A percentile compares a stretch with the other conserved stretches of the same genome.
Conservation (phyloP, 2,797 vertebrate genomes). For the Naso thynnoides region DNA sequence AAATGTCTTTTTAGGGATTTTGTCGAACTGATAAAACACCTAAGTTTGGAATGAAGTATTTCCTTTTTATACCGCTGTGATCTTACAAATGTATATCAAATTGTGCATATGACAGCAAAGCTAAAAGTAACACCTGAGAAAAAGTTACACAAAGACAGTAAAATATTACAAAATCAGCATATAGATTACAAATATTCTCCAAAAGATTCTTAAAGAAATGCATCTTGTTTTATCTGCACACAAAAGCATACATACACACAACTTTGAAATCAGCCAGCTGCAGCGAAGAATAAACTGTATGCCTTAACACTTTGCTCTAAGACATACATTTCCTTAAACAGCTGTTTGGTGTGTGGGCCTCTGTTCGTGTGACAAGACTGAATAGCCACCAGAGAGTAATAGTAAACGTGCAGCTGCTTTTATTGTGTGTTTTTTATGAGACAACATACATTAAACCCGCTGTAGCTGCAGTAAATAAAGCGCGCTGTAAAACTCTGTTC, state of each 20-base stretch:
- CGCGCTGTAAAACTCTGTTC: slow-evolving; percentile 77
- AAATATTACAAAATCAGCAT: no score
- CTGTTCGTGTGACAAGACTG: slow-evolving; percentile 70
- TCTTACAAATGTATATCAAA: slow-evolving; percentile 27
- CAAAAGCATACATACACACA: neutral
- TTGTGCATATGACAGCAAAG: neutral
- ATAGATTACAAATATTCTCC: no score
- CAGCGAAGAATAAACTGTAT: slow-evolving; percentile 14
- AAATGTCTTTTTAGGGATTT: slow-evolving; percentile 81
- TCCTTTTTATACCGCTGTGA: slow-evolving; percentile 38
- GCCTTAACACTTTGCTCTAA: slow-evolving; percentile 22
- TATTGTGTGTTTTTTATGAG: slow-evolving; percentile 84
- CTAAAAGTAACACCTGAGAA: neutral
- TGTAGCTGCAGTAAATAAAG: slow-evolving; percentile 84
- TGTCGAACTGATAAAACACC: slow-evolving; percentile 72
- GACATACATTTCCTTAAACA: slow-evolving; percentile 43
- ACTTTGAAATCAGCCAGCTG: slow-evolving; percentile 17
- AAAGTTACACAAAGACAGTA: neutral
- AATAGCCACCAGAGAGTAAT: slow-evolving; percentile 79
- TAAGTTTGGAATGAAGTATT: slow-evolving; percentile 39
- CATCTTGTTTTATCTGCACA: no score
- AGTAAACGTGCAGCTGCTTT: slow-evolving; percentile 81
- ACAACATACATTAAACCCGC: slow-evolving; percentile 84
- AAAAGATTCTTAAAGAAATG: no score
- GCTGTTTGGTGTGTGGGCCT: slow-evolving; percentile 63